Evolutionary conservation across 2,888 invertebrate genomes (phyloP).

Genomic region (Andrena dorsata): DNA sequence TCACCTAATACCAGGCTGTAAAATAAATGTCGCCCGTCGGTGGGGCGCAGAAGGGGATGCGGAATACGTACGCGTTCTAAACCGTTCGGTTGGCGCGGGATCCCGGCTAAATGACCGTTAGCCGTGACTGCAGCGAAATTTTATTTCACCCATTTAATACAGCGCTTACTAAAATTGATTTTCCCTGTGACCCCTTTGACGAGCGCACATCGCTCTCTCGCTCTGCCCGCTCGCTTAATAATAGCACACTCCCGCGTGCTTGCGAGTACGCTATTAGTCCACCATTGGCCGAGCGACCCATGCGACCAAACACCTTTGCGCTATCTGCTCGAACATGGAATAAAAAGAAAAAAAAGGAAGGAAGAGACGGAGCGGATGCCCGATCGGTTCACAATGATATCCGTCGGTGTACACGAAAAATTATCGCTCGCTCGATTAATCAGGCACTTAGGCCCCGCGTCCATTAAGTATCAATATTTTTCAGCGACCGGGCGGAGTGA

Average conservation of each 20-base stretch:
- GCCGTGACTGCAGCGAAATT: constrained; percentile 35
- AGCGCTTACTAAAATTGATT: constrained; percentile 50
- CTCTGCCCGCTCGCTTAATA: constrained; percentile 57
- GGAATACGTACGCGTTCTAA: constrained; percentile 9
- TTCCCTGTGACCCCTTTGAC: constrained; percentile 59
- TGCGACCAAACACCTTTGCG: constrained; percentile 27
- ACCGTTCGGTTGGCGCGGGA: neutral
- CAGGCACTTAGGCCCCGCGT: neutral
- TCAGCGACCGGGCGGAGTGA: constrained; percentile 13
- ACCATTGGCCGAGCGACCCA: constrained; percentile 17
- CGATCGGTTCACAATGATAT: neutral
- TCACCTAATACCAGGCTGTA: neutral
- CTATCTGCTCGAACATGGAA: neutral
- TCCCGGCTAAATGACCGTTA: constrained; percentile 23
- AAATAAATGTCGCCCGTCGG: constrained; percentile 39
- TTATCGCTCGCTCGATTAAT: neutral
- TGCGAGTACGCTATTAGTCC: constrained; percentile 32
- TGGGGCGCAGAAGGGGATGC: neutral
- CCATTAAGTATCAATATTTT: constrained; percentile 36
- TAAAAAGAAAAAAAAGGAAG: neutral
- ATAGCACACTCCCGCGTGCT: constrained; percentile 55
- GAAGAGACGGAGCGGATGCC: neutral
- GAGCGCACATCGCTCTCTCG: constrained; percentile 26
- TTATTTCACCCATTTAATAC: constrained; percentile 41
- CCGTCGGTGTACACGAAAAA: neutral